phyloP scores from a whole-genome alignment of 2,113 vertebrate species.

The Calyptomena viridis region DNA sequence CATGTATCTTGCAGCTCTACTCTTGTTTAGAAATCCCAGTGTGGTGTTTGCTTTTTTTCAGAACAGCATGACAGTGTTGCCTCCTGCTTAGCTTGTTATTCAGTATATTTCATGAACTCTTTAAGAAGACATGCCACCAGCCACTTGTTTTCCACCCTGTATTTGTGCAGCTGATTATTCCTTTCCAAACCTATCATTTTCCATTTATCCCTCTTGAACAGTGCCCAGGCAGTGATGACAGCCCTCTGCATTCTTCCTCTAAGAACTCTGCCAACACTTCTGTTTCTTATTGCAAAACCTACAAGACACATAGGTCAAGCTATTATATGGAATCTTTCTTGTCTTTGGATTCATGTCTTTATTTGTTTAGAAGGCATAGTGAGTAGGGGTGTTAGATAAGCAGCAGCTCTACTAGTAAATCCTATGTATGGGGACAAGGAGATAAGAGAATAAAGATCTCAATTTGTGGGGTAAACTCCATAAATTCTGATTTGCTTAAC shows the following conservation, averaged over 20 bases:
- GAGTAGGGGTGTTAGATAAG: not conserved
- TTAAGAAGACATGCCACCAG: not conserved
- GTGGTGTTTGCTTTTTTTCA: slow-evolving; percentile 9
- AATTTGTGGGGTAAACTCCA: not conserved
- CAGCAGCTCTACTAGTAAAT: not conserved
- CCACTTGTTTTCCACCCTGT: not conserved
- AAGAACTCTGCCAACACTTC: not conserved
- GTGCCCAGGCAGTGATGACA: not conserved
- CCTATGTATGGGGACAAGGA: not conserved
- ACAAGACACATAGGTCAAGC: not conserved
- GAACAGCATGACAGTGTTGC: not conserved
- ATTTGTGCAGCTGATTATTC: not conserved
- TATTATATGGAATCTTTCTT: not conserved
- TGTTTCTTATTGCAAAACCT: not conserved
- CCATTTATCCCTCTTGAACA: not conserved
- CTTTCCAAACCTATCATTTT: not conserved
- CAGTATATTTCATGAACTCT: not conserved
- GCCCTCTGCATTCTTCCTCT: not conserved
- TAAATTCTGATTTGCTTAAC: slow-evolving; percentile 31
- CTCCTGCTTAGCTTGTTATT: not conserved
- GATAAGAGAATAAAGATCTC: not conserved
- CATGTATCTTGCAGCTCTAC: not conserved
- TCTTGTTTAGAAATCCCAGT: not conserved
- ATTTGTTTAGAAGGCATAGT: not conserved
- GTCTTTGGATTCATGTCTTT: not conserved